A percentile compares a stretch with the other conserved stretches of the same genome.
phyloP scores from a whole-genome alignment of 1,140 invertebrate species.

The Pantala flavescens region DNA sequence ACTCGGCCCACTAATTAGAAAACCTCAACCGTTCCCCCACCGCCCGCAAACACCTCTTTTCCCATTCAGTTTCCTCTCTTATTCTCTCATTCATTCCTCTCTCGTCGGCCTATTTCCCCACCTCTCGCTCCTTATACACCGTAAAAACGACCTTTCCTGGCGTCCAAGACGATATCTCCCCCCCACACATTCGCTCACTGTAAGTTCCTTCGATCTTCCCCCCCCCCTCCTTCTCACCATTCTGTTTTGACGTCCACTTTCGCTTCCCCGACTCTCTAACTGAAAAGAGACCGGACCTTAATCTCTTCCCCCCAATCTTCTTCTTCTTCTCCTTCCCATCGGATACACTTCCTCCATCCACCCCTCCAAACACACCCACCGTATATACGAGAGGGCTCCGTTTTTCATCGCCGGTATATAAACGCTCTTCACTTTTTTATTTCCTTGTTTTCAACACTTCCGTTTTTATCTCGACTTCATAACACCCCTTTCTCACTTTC shows the following conservation, averaged over 20 bases:
- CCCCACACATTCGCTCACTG: background rate
- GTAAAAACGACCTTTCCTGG: background rate
- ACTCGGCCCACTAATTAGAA: background rate
- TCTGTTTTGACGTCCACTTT: background rate
- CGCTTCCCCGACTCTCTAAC: background rate
- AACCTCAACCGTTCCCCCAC: background rate
- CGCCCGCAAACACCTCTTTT: background rate
- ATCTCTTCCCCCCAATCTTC: background rate
- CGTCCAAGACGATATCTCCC: conserved; percentile 4
- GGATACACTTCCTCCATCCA: background rate
- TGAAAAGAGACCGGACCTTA: too few relatives aligned
- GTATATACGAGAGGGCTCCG: background rate
- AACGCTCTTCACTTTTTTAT: too few relatives aligned
- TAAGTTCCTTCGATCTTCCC: background rate
- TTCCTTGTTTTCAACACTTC: too few relatives aligned
- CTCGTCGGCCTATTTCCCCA: background rate
- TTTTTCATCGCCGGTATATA: too few relatives aligned
- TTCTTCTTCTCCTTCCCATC: background rate
- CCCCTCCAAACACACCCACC: background rate
- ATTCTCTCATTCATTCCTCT: background rate
- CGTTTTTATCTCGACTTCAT: too few relatives aligned
- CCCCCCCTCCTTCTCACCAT: background rate
- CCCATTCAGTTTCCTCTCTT: background rate
- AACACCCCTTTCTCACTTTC: too few relatives aligned
- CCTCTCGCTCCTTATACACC: background rate